Evolutionary conservation across 37 sponge, comb jelly and placozoan species (phyloP).

Genomic region (Tethya wilhelma): DNA sequence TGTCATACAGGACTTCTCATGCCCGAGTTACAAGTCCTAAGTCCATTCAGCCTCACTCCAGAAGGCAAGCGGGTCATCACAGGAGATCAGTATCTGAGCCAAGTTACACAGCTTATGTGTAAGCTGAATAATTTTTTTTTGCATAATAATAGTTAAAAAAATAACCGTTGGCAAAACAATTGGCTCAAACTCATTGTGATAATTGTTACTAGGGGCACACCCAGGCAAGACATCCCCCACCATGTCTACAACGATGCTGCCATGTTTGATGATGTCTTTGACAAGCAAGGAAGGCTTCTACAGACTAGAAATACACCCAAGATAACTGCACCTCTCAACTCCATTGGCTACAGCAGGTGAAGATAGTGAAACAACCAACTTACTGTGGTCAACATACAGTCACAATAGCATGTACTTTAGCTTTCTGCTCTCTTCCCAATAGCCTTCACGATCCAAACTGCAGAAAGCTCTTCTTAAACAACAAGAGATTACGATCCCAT

Average conservation of each 20-base stretch:
- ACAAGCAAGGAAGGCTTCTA: constrained; percentile 69
- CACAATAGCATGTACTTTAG: too few species aligned
- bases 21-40: constrained; percentile 65
- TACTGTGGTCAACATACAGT: background rate
- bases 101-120: constrained; percentile 77
- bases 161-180: background rate
- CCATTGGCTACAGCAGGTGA: constrained; percentile 72
- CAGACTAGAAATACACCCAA: constrained; percentile 63
- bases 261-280: constrained; percentile 93
- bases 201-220: constrained; percentile 63
- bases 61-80: background rate
- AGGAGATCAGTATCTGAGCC: constrained; percentile 66
- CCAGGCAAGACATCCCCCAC: constrained; percentile 85
- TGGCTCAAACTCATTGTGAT: background rate
- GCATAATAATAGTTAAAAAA: background rate
- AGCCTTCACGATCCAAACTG: constrained; percentile 92
- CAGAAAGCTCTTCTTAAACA: constrained; percentile 75
- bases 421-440: too few species aligned
- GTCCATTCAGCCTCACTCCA: constrained; percentile 51
- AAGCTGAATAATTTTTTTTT: constrained; percentile 7
- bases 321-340: constrained; percentile 60
- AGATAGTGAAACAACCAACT: background rate
- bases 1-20: constrained; percentile 46
- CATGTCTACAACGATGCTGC: constrained; percentile 79
- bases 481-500: constrained; percentile 69